Evolutionary conservation across 2,113 vertebrate species (phyloP).

Genomic region (Planiliza haematocheilus): DNA sequence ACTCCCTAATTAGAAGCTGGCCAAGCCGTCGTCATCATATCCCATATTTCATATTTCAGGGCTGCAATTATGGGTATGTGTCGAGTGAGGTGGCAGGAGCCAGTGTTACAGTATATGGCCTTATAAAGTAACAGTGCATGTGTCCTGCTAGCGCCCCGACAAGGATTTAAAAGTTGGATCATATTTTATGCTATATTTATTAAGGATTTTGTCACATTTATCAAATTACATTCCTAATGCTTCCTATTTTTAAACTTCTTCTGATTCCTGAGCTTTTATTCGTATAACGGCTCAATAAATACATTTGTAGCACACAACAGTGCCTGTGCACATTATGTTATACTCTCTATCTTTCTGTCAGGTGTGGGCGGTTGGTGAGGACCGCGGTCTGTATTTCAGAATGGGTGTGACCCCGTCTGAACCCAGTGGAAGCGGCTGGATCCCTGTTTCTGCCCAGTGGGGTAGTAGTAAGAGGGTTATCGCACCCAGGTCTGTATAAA

Average conservation of each 20-base stretch:
- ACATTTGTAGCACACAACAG: neutral
- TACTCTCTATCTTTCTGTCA: slow-evolving; percentile 55
- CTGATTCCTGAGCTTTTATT: neutral
- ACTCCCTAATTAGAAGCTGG: slow-evolving; percentile 82
- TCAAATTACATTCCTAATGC: neutral
- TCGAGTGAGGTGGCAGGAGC: slow-evolving; percentile 51
- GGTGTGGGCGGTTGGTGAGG: slow-evolving; percentile 94
- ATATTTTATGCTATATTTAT: slow-evolving; percentile 3
- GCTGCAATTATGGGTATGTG: slow-evolving; percentile 60
- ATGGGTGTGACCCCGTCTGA: slow-evolving; percentile 92
- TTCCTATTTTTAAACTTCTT: too few relatives aligned
- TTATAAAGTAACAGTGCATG: slow-evolving; percentile 69
- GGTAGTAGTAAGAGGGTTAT: slow-evolving; percentile 80
- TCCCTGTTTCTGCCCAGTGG: slow-evolving; percentile 85
- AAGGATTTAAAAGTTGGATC: slow-evolving; percentile 1
- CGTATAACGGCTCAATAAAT: neutral
- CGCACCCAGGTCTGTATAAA: slow-evolving; percentile 44
- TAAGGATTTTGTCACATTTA: neutral
- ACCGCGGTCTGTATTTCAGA: slow-evolving; percentile 92
- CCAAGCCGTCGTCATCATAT: slow-evolving; percentile 64
- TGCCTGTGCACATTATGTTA: neutral
- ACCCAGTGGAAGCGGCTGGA: slow-evolving; percentile 95
- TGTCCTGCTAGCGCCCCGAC: slow-evolving; percentile 23
- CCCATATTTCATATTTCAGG: slow-evolving; percentile 81
- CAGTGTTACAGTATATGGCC: slow-evolving; percentile 70